These are phyloP conservation scores for Ips typographus DNA, from an alignment of 1,140 invertebrate genomes.

Conservation along the genomic window DNA sequence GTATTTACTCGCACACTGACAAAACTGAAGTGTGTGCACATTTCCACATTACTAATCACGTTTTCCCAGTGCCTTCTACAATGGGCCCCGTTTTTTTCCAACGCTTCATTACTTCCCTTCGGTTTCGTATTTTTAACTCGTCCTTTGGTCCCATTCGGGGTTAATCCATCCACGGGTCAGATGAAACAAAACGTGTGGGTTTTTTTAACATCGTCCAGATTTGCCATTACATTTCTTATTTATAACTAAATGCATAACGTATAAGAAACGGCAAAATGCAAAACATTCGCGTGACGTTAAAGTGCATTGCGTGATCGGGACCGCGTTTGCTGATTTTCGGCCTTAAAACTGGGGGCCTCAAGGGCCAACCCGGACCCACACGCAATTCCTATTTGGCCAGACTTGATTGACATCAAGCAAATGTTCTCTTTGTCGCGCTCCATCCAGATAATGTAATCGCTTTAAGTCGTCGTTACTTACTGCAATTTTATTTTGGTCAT, in stretches of 20 bases:
- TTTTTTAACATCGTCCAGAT: no score
- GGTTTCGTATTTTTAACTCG: conserved; percentile 10
- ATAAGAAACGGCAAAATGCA: conserved; percentile 2
- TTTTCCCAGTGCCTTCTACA: conserved; percentile 5
- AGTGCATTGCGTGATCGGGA: conserved; percentile 30
- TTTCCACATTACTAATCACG: conserved; percentile 16
- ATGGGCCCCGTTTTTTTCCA: conserved; percentile 14
- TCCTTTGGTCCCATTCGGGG: conserved; percentile 6
- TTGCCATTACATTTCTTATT: no score
- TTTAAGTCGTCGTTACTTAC: conserved; percentile 7
- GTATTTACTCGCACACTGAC: conserved; percentile 3
- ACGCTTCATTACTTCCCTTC: conserved; percentile 11
- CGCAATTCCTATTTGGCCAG: conserved; percentile 30
- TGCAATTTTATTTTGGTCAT: no score
- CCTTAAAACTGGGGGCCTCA: conserved; percentile 8
- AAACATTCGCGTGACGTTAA: conserved; percentile 20
- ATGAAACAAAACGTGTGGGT: no score
- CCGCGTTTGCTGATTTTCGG: conserved; percentile 20
- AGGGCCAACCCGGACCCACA: conserved; percentile 1
- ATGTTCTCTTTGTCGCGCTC: conserved; percentile 12
- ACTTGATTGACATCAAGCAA: conserved; percentile 29
- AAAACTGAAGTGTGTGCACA: conserved; percentile 15
- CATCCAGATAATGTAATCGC: conserved; percentile 13
- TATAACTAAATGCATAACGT: no score
- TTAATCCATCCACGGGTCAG: no score